phyloP scores from a whole-genome alignment of 2,888 invertebrate genomes.

The Zonitis immaculata region DNA sequence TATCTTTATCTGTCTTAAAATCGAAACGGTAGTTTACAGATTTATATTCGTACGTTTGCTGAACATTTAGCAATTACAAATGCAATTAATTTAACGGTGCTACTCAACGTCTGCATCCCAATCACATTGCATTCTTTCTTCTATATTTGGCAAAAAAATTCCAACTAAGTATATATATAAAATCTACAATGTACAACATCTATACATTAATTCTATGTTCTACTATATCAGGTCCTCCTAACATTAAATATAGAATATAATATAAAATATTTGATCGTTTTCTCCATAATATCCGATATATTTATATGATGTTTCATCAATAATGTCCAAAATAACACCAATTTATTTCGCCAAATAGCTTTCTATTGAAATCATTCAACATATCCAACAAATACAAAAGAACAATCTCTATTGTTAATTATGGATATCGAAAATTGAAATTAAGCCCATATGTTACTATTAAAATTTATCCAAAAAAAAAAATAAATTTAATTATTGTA shows the following conservation, averaged over 20 bases:
- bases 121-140: not conserved
- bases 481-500: no score
- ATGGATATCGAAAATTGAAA: no score
- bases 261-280: constrained; percentile 5
- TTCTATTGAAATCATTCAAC: constrained; percentile 5
- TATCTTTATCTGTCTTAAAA: not conserved
- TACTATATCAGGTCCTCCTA: no score
- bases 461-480: no score
- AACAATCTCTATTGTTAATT: not conserved
- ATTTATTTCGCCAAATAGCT: constrained; percentile 13
- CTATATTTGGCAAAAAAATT: not conserved
- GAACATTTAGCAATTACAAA: not conserved
- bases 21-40: not conserved
- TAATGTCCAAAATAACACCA: constrained; percentile 11
- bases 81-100: not conserved
- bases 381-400: not conserved
- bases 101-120: not conserved
- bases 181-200: not conserved
- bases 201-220: not conserved
- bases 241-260: no score
- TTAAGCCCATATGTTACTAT: no score
- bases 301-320: constrained; percentile 11
- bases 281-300: constrained; percentile 9
- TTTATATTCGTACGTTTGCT: constrained; percentile 2
- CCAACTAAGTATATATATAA: no score